These are phyloP conservation scores for Glaucidium brasilianum DNA, from an alignment of 2,113 vertebrate species.

Conservation along the genomic window DNA sequence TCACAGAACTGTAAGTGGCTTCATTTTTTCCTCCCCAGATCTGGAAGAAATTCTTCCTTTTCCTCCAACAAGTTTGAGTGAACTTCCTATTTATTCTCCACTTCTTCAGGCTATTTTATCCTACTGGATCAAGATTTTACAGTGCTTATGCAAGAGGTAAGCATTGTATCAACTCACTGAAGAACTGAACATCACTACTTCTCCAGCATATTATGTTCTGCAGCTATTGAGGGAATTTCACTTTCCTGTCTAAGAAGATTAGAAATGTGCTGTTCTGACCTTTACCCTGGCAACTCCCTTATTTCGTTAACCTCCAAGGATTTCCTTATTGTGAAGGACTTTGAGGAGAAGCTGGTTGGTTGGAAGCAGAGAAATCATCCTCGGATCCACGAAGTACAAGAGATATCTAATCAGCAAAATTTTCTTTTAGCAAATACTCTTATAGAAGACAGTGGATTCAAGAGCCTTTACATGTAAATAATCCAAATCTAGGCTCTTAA, in stretches of 20 bases:
- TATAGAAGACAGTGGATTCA: not conserved
- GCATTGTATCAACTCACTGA: not conserved
- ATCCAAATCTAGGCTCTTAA: not conserved
- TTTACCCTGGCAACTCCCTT: not conserved
- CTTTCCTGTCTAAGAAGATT: slow-evolving; percentile 20
- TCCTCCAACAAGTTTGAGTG: not conserved
- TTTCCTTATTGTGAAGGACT: not conserved
- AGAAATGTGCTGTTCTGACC: slow-evolving; percentile 8
- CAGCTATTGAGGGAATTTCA: slow-evolving; percentile 13
- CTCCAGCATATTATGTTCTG: not conserved
- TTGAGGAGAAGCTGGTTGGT: not conserved
- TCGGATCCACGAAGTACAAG: not conserved
- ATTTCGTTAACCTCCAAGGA: not conserved
- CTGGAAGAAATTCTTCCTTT: not conserved
- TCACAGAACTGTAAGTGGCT: not conserved
- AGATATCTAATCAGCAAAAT: not conserved
- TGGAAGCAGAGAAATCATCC: not conserved
- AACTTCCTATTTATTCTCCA: not conserved
- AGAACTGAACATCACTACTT: not conserved
- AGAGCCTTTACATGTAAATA: not conserved
- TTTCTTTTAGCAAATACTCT: not conserved
- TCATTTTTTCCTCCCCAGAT: not conserved
- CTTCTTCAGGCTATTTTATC: not conserved
- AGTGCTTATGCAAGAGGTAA: not conserved
- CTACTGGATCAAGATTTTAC: not conserved